Evolutionary conservation across 2,888 invertebrate species (phyloP).

Genomic region (Malacosoma neustria): DNA sequence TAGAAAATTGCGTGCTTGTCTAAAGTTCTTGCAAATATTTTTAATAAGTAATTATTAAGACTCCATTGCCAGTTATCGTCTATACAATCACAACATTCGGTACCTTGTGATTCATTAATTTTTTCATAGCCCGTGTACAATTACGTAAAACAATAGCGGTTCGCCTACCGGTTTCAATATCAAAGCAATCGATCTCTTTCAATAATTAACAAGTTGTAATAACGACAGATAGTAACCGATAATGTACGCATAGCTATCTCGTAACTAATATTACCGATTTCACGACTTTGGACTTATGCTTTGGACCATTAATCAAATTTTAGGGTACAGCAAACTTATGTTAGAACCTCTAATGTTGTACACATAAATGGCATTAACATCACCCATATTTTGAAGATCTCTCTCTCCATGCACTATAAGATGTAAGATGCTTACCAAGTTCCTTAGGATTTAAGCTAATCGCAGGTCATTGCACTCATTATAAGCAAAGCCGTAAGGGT

Average conservation of each 20-base stretch:
- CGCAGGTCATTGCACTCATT: no score
- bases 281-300: neutral
- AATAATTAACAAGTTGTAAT: slow-evolving; percentile 15
- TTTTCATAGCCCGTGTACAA: slow-evolving; percentile 10
- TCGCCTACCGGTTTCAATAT: slow-evolving; percentile 2
- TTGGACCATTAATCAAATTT: slow-evolving; percentile 45
- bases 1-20: no score
- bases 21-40: no score
- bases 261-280: neutral
- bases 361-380: no score
- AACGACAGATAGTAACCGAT: slow-evolving; percentile 5
- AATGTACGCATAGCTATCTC: neutral
- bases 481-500: no score
- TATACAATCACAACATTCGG: neutral
- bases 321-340: neutral
- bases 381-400: no score
- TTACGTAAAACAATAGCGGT: slow-evolving; percentile 15
- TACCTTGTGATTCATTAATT: neutral
- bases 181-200: slow-evolving; percentile 10
- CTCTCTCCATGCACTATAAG: no score
- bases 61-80: no score
- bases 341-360: neutral
- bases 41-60: no score
- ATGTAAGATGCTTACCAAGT: no score
- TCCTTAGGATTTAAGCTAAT: no score